Evolutionary conservation across 2,797 vertebrate species (phyloP).

Genomic region (Pangasius sanitwongsei): DNA sequence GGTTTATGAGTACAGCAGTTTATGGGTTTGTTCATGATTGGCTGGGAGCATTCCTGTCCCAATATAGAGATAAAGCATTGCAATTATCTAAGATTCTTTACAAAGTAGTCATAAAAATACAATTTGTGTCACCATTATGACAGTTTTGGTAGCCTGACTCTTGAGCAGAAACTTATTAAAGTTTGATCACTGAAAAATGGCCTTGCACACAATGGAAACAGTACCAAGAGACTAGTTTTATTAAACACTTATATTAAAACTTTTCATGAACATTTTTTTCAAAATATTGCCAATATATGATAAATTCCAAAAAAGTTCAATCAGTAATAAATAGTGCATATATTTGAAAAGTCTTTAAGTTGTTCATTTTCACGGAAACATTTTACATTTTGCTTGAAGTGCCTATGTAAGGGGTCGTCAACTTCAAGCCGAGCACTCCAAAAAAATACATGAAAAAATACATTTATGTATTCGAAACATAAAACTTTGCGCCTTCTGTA

Average conservation of each 20-base stretch:
- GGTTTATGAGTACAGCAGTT: neutral
- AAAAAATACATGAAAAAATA: no score
- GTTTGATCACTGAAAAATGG: neutral
- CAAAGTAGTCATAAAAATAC: neutral
- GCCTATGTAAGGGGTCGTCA: neutral
- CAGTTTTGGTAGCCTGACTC: no score
- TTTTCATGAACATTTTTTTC: neutral
- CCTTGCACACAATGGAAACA: neutral
- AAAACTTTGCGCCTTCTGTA: neutral
- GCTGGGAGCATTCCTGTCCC: neutral
- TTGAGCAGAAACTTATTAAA: neutral
- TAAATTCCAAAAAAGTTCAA: neutral
- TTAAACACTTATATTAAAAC: neutral
- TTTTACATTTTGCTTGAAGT: neutral
- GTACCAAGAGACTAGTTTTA: neutral
- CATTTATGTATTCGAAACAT: neutral
- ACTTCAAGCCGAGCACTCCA: no score
- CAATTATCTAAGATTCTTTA: neutral
- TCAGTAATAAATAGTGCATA: neutral
- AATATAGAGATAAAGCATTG: slow-evolving; percentile 1
- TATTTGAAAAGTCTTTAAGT: neutral
- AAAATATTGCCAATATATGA: neutral
- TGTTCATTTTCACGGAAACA: neutral
- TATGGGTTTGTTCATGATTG: neutral
- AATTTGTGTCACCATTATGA: neutral